Evolutionary conservation across 2,113 vertebrate species (phyloP).

Genomic region (Ptyas mucosa): DNA sequence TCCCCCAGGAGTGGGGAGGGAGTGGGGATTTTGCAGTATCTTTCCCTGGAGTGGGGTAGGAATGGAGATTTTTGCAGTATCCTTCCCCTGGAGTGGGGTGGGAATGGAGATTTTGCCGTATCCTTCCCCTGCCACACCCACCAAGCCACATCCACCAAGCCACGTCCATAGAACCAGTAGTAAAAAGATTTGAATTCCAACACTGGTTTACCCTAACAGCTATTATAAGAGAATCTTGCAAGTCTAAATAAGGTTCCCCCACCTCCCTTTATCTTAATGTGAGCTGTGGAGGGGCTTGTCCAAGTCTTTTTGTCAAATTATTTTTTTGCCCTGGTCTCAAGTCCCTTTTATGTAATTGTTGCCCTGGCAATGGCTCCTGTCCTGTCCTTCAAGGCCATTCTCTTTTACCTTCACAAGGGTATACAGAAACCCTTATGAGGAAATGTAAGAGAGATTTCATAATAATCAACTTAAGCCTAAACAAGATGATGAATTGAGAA

Average conservation of each 20-base stretch:
- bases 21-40: too few species aligned
- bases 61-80: too few species aligned
- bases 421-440: not conserved
- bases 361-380: not conserved
- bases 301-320: not conserved
- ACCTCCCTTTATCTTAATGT: not conserved
- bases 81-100: too few species aligned
- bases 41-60: too few species aligned
- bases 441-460: not conserved
- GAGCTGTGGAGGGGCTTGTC: not conserved
- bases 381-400: not conserved
- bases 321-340: not conserved
- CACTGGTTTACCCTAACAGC: not conserved
- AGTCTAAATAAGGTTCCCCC: not conserved
- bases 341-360: not conserved
- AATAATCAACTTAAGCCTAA: not conserved
- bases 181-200: too few species aligned
- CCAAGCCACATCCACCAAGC: too few species aligned
- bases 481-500: not conserved
- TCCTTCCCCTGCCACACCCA: too few species aligned
- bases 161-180: too few species aligned
- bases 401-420: not conserved
- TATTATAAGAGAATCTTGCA: not conserved
- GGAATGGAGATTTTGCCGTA: too few species aligned
- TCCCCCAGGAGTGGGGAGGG: too few species aligned